Evolutionary conservation across 2,888 invertebrate genomes (phyloP).

Genomic region (Macaria liturata): DNA sequence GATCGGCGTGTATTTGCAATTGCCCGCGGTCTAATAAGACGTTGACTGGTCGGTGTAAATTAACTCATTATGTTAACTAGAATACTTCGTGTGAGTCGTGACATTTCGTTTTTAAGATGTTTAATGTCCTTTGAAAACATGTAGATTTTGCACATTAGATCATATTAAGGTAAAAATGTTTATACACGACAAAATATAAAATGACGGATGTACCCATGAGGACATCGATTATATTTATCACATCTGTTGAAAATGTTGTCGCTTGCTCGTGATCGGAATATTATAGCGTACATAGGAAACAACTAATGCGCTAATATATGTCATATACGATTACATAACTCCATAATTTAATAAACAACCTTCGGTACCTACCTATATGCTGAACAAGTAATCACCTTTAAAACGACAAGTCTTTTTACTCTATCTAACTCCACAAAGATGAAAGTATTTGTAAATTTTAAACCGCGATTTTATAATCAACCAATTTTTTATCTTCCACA

Average conservation of each 20-base stretch:
- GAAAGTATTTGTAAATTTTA: too few species aligned
- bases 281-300: constrained; percentile 18
- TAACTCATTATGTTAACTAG: constrained; percentile 58
- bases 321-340: not conserved
- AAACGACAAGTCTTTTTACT: too few species aligned
- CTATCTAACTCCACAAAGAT: too few species aligned
- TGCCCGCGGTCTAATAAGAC: constrained; percentile 11
- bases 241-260: constrained; percentile 21
- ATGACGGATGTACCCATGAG: constrained; percentile 40
- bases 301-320: constrained; percentile 6
- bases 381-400: too few species aligned
- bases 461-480: too few species aligned
- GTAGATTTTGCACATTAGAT: constrained; percentile 15
- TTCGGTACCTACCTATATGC: too few species aligned
- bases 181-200: constrained; percentile 42
- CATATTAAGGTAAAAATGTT: constrained; percentile 39
- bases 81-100: constrained; percentile 58
- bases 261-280: constrained; percentile 26
- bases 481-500: too few species aligned
- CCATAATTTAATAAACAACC: too few species aligned
- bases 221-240: constrained; percentile 43
- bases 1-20: constrained; percentile 16
- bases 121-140: constrained; percentile 38
- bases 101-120: constrained; percentile 46
- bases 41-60: constrained; percentile 42